These are phyloP conservation scores for Strigamia crassipes DNA, from an alignment of 2,888 invertebrate species.

Conservation along the genomic window DNA sequence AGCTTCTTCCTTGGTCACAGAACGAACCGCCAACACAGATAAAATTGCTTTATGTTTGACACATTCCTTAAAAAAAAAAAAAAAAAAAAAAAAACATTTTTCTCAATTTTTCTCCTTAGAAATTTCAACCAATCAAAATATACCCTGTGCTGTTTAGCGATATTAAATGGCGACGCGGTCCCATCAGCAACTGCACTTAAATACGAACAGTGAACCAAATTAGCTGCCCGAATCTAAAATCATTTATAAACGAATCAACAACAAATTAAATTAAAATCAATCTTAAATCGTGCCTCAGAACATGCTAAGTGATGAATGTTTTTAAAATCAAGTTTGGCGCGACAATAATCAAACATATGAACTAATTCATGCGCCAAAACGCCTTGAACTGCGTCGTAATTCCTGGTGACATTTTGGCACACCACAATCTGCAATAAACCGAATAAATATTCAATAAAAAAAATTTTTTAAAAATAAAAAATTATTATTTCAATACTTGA, in stretches of 20 bases:
- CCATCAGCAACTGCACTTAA: slow-evolving; percentile 78
- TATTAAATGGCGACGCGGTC: slow-evolving; percentile 72
- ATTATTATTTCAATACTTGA: slow-evolving; percentile 64
- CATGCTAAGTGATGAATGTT: slow-evolving; percentile 92
- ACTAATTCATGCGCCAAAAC: slow-evolving; percentile 90
- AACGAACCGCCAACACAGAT: slow-evolving; percentile 80
- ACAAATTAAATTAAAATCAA: not conserved
- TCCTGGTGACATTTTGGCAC: slow-evolving; percentile 81
- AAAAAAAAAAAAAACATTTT: slow-evolving; percentile 48
- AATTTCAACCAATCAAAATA: slow-evolving; percentile 45
- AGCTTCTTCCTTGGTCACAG: slow-evolving; percentile 73
- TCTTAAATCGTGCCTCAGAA: slow-evolving; percentile 68
- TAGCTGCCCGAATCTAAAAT: slow-evolving; percentile 80
- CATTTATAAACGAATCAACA: not conserved
- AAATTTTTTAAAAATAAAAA: not conserved
- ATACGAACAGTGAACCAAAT: slow-evolving; percentile 89
- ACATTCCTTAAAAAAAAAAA: slow-evolving; percentile 69
- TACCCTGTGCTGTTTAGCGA: slow-evolving; percentile 79
- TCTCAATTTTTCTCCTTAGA: not conserved
- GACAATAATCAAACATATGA: slow-evolving; percentile 95
- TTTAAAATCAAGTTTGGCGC: slow-evolving; percentile 82
- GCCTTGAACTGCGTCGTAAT: slow-evolving; percentile 73
- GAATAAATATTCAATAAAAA: not conserved
- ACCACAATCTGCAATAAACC: slow-evolving; percentile 73
- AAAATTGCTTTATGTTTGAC: slow-evolving; percentile 84